Conservation (phyloP, 1,140 invertebrate genomes). For the Scaptomyza hsui region DNA sequence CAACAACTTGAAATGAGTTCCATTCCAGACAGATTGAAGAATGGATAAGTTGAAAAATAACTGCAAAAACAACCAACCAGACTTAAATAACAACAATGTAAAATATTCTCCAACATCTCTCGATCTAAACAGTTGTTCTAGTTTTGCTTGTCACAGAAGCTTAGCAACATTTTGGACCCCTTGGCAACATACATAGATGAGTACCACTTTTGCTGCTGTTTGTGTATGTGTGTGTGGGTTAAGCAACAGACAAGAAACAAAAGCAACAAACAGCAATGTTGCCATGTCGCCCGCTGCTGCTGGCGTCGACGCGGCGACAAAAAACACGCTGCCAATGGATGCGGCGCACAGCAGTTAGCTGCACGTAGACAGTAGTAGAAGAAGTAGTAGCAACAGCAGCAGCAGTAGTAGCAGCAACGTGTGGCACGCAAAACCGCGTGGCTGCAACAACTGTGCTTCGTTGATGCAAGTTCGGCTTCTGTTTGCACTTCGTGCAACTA, state of each 20-base stretch:
- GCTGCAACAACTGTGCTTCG: conserved; percentile 46
- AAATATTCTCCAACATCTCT: conserved; percentile 1
- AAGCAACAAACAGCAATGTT: conserved; percentile 33
- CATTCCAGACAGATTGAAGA: conserved; percentile 10
- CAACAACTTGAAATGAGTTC: conserved; percentile 16
- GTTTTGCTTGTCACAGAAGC: conserved; percentile 23
- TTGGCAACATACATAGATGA: conserved; percentile 40
- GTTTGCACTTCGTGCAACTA: conserved; percentile 43
- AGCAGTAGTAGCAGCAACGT: conserved; percentile 39
- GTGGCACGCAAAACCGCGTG: conserved; percentile 63
- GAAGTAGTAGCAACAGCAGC: not conserved
- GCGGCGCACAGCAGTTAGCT: conserved; percentile 67
- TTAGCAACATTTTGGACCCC: conserved; percentile 7
- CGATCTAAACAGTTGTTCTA: conserved; percentile 15
- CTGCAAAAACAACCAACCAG: no score
- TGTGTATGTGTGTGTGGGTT: not conserved
- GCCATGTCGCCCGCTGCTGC: conserved; percentile 61
- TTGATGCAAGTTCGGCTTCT: conserved; percentile 51
- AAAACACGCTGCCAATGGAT: conserved; percentile 79
- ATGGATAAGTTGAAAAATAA: not conserved
- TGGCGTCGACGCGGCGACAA: conserved; percentile 77
- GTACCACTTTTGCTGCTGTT: conserved; percentile 31
- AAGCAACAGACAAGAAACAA: not conserved
- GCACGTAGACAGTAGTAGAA: conserved; percentile 40
- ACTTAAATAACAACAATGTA: no score